phyloP scores from a whole-genome alignment of 2,888 invertebrate genomes.

The Galerucella calmariensis region DNA sequence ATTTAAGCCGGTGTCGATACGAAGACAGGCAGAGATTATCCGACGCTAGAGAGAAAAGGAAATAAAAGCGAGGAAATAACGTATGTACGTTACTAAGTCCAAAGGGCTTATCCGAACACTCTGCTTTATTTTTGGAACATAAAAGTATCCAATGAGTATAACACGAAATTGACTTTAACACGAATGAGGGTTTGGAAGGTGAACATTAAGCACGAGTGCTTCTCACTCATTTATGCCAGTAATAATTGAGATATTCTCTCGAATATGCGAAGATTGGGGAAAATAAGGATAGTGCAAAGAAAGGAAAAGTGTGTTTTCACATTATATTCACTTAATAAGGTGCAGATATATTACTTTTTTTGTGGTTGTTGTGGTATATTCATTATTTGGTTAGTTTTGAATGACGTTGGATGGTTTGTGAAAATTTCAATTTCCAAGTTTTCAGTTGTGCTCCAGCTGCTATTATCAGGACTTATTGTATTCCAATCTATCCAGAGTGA shows the following conservation, averaged over 20 bases:
- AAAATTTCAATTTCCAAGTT: too few species aligned
- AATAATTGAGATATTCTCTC: neutral
- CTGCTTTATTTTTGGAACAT: constrained; percentile 21
- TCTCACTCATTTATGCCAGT: neutral
- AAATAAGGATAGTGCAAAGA: neutral
- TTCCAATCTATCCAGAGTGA: too few species aligned
- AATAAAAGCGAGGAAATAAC: neutral
- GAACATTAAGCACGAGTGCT: neutral
- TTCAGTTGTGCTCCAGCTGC: too few species aligned
- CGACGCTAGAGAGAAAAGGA: neutral
- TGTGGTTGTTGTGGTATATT: too few species aligned
- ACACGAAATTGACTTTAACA: constrained; percentile 28
- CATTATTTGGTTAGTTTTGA: too few species aligned
- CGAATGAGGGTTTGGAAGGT: constrained; percentile 7
- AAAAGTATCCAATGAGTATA: constrained; percentile 29
- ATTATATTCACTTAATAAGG: too few species aligned
- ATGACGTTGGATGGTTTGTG: too few species aligned
- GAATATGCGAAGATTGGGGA: neutral
- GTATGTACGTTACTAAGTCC: constrained; percentile 10
- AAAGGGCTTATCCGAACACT: constrained; percentile 22
- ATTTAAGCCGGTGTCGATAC: neutral
- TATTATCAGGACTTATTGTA: too few species aligned
- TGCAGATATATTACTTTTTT: too few species aligned
- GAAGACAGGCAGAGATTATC: neutral
- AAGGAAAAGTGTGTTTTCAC: neutral